Conservation (phyloP, 2,797 vertebrate species). For the Paedocypris micromegethes region DNA sequence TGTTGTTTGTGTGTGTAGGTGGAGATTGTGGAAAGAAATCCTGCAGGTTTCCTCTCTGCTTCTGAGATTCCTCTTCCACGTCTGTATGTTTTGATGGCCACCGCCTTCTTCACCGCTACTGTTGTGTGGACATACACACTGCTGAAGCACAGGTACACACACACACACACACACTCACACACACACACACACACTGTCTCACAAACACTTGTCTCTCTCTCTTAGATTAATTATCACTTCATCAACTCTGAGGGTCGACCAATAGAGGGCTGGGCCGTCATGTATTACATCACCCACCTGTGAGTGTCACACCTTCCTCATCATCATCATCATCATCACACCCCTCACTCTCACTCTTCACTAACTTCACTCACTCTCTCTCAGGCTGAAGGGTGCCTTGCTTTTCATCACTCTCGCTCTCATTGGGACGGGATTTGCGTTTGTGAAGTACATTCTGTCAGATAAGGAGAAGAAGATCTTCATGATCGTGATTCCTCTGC, state of each 20-base stretch:
- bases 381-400: conserved; percentile 80
- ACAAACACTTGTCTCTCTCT: conserved; percentile 14
- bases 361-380: conserved; percentile 13
- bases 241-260: conserved; percentile 77
- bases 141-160: conserved; percentile 73
- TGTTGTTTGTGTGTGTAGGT: conserved; percentile 58
- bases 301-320: conserved; percentile 55
- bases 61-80: conserved; percentile 77
- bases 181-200: neutral
- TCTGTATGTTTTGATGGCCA: conserved; percentile 76
- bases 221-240: conserved; percentile 81
- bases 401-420: conserved; percentile 82
- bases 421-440: conserved; percentile 81
- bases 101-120: conserved; percentile 71
- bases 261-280: conserved; percentile 78
- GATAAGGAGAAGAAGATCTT: conserved; percentile 88
- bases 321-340: neutral
- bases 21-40: conserved; percentile 71
- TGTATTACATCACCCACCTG: conserved; percentile 83
- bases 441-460: conserved; percentile 79
- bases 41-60: conserved; percentile 68
- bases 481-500: conserved; percentile 79
- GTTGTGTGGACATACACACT: conserved; percentile 76
- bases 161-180: neutral
- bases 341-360: too few relatives aligned